These are phyloP conservation scores for Homarus americanus DNA, from an alignment of 1,140 invertebrate species.

Conservation along the genomic window DNA sequence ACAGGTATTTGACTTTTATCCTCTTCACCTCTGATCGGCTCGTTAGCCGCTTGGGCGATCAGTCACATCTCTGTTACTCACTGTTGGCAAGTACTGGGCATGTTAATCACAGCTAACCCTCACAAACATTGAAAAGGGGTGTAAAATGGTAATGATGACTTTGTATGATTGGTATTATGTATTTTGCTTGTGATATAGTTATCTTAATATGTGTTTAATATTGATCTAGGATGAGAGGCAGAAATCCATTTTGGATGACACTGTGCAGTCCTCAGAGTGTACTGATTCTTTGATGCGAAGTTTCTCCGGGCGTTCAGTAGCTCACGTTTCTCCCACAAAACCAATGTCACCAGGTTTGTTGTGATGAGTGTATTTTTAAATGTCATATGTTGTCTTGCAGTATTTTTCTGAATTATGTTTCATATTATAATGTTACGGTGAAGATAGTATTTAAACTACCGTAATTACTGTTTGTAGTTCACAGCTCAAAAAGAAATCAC, in stretches of 20 bases:
- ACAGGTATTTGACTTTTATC: too few species aligned
- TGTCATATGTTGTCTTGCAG: not conserved
- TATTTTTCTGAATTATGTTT: not conserved
- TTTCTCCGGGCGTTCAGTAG: not conserved
- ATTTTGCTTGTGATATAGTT: too few species aligned
- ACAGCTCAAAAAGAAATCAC: not conserved
- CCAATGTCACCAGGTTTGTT: not conserved
- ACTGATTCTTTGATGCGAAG: not conserved
- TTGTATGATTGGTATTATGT: too few species aligned
- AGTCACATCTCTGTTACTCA: too few species aligned
- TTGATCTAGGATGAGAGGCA: not conserved
- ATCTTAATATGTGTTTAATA: not conserved
- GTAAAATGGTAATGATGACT: too few species aligned
- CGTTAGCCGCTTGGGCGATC: too few species aligned
- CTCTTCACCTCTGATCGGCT: too few species aligned
- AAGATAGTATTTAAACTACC: not conserved
- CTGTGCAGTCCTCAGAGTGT: not conserved
- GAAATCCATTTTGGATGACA: not conserved
- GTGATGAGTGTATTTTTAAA: not conserved
- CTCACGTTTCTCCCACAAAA: not conserved
- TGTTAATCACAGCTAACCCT: too few species aligned
- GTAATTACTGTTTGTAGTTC: not conserved
- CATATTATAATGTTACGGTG: not conserved
- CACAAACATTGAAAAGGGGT: too few species aligned
- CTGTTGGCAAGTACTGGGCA: too few species aligned